Conservation (phyloP, 2,113 vertebrate genomes). For the Illadopsis cleaveri region DNA sequence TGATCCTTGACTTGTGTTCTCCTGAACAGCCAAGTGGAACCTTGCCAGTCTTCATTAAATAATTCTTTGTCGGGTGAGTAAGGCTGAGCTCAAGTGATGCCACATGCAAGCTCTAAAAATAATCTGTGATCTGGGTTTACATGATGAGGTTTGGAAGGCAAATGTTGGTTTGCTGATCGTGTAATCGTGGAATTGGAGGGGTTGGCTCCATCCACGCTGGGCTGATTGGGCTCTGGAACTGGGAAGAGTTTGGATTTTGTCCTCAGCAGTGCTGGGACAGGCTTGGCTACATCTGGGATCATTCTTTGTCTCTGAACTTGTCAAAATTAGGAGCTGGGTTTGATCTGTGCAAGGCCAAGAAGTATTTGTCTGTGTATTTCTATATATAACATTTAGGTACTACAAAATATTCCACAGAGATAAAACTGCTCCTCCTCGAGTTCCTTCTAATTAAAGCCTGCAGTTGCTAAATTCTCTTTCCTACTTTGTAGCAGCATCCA, state of each 20-base stretch:
- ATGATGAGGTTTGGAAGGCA: not conserved
- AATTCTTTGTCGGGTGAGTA: not conserved
- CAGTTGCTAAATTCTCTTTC: not conserved
- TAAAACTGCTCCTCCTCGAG: not conserved
- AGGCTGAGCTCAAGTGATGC: not conserved
- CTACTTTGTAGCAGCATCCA: not conserved
- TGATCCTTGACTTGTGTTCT: not conserved
- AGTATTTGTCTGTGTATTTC: fast-evolving
- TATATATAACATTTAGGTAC: not conserved
- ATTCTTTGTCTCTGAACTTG: not conserved
- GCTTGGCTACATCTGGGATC: not conserved
- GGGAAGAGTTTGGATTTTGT: not conserved
- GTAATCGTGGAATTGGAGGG: not conserved
- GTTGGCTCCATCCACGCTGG: not conserved
- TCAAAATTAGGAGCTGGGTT: not conserved
- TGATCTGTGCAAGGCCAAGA: not conserved
- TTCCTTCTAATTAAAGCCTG: not conserved
- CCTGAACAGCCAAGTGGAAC: not conserved
- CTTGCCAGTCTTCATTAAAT: not conserved
- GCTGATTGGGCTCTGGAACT: not conserved
- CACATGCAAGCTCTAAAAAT: not conserved
- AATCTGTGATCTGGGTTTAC: not conserved
- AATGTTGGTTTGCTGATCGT: not conserved
- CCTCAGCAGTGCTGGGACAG: not conserved
- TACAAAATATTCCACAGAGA: not conserved